Percentiles rank a stretch among this genome's conserved stretches.
Evolutionary conservation across 2,113 vertebrate species (phyloP).

Genomic region (Taxidea taxus): DNA sequence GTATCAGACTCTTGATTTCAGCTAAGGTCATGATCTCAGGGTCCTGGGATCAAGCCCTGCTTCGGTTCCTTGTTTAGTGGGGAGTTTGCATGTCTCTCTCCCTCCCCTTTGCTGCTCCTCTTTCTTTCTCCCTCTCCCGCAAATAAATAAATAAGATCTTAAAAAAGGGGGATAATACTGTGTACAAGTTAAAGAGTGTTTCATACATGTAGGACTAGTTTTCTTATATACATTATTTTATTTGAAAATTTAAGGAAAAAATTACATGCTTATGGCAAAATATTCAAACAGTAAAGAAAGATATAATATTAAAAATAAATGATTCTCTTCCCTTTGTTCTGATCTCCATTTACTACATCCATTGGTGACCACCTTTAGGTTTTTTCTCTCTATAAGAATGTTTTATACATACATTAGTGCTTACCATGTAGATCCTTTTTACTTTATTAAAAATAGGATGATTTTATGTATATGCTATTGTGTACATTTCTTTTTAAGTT

Average conservation of each 20-base stretch:
- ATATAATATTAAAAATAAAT: background rate
- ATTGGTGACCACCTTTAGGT: background rate
- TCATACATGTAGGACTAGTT: background rate
- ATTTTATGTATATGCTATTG: background rate
- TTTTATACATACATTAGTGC: background rate
- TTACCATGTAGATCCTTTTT: background rate
- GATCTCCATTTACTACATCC: background rate
- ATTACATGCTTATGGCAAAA: background rate
- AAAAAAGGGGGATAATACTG: background rate
- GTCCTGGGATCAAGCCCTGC: background rate
- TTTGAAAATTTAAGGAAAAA: background rate
- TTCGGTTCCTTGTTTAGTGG: background rate
- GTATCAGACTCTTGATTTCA: background rate
- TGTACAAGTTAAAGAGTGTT: background rate
- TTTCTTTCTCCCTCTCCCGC: background rate
- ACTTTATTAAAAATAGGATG: background rate
- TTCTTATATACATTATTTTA: background rate
- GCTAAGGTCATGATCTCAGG: background rate
- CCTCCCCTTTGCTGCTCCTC: background rate
- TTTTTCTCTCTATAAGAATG: background rate
- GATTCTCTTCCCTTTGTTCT: background rate
- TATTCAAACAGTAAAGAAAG: background rate
- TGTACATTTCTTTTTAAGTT: background rate
- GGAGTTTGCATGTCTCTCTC: background rate
- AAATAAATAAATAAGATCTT: background rate